Conservation (phyloP, 2,797 vertebrate species). For the Dryobates pubescens region DNA sequence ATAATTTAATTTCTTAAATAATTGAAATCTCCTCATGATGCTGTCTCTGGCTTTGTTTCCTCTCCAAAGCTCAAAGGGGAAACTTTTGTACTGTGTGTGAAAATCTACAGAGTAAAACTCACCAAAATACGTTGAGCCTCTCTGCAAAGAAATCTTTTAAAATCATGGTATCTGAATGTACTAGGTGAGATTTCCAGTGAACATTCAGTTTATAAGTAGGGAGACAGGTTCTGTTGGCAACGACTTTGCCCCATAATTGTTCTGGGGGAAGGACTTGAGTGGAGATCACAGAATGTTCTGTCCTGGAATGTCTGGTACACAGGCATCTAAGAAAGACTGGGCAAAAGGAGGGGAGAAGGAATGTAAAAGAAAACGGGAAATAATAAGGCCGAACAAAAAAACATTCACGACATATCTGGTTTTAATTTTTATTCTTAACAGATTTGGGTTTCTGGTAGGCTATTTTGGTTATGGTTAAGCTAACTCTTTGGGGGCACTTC, state of each 20-base stretch:
- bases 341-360: constrained; percentile 41
- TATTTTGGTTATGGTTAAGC: constrained; percentile 55
- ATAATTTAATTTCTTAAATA: neutral
- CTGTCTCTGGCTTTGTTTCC: neutral
- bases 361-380: constrained; percentile 57
- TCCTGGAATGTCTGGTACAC: constrained; percentile 56
- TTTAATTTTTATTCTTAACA: constrained; percentile 58
- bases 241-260: neutral
- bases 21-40: neutral
- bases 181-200: neutral
- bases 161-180: neutral
- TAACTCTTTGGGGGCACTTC: constrained; percentile 8
- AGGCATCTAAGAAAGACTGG: constrained; percentile 40
- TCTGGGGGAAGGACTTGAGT: neutral
- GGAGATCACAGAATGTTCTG: constrained; percentile 27
- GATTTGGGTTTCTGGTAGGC: constrained; percentile 47
- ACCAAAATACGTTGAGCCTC: neutral
- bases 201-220: neutral
- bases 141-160: neutral
- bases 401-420: constrained; percentile 48
- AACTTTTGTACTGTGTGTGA: neutral
- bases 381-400: constrained; percentile 54
- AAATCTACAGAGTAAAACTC: neutral
- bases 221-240: neutral
- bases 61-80: neutral